Base-by-base conservation (phyloP, 2,113 vertebrate species). In the Cygnus atratus region DNA sequence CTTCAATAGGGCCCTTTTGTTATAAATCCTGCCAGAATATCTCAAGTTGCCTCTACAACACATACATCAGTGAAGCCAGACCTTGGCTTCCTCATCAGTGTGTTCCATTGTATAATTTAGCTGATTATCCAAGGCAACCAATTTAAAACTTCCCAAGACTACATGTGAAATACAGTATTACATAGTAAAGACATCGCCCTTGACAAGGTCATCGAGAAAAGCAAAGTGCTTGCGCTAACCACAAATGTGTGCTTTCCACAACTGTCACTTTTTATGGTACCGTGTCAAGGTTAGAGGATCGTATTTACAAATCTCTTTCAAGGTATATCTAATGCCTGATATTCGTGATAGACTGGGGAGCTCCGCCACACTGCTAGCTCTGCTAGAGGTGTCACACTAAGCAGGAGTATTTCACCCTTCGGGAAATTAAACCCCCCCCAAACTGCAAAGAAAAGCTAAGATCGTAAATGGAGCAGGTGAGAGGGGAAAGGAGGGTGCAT, bases 71-170 rank as follows among this genome's bases (percentile, higher is more conserved):
- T 48, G 81, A 75, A 33, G 4, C 58, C 70, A 80, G 59, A 59
- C 66, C 78, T 74, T 48, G 1, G 39, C 84, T 95, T 86, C 90
- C 77, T 82, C 87, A 61, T 63, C 87, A 77, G 59, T 67, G 63
- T 82, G 71, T 50, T 83, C 63, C 79, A 75, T 72, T 90, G 61
- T 75, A 46, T 68, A 95, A 89, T 26, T 95, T 72, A 91, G 78
- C 81, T 90, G 70, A 90, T 90, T 72, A 83, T 35, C 79, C 95
- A 57, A 84, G 44, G 88, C 74, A 82, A 85, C 83, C 71, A 52
- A 72, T 76, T 90, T 76, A 84, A 95, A 95, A 90, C 74, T 92
- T 92, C 76, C 76, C 72, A 55, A 63, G 84, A 52, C 86, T 85
- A 75, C 8, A 58, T 77, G 68, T 75, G 93, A 84, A 93, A 93